These are phyloP conservation scores for Daboia siamensis DNA, from an alignment of 2,113 vertebrate species.

Conservation along the genomic window DNA sequence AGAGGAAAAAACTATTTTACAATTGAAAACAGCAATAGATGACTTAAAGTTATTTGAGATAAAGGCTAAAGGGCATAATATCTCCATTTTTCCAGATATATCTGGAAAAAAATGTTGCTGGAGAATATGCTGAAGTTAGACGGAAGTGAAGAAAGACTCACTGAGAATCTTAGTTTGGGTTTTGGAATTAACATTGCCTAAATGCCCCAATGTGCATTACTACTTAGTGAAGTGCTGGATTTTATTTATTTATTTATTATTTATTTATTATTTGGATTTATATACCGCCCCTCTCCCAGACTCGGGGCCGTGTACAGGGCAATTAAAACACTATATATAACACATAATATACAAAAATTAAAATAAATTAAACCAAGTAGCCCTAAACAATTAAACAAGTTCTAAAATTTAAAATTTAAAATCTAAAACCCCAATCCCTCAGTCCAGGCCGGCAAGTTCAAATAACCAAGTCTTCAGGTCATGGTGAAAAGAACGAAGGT, in stretches of 20 bases:
- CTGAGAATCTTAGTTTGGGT: not conserved
- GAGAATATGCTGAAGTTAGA: not conserved
- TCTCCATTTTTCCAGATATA: not conserved
- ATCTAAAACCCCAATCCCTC: too few species aligned
- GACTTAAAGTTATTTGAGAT: not conserved
- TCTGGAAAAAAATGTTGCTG: not conserved
- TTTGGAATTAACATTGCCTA: not conserved
- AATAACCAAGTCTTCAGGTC: too few species aligned
- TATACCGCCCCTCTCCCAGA: too few species aligned
- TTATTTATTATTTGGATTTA: too few species aligned
- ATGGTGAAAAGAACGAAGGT: too few species aligned
- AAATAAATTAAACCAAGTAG: too few species aligned
- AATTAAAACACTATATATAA: too few species aligned
- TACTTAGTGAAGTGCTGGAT: not conserved
- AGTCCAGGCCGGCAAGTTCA: too few species aligned
- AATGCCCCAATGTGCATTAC: not conserved
- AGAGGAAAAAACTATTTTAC: not conserved
- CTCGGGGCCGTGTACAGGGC: too few species aligned
- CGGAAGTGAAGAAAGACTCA: not conserved
- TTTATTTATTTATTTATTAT: not conserved
- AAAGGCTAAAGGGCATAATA: not conserved
- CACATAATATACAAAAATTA: too few species aligned
- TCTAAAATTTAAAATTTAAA: too few species aligned
- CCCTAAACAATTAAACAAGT: too few species aligned
- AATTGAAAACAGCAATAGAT: not conserved